Evolutionary conservation across 2,797 vertebrate species (phyloP).

Genomic region (Gila robusta): DNA sequence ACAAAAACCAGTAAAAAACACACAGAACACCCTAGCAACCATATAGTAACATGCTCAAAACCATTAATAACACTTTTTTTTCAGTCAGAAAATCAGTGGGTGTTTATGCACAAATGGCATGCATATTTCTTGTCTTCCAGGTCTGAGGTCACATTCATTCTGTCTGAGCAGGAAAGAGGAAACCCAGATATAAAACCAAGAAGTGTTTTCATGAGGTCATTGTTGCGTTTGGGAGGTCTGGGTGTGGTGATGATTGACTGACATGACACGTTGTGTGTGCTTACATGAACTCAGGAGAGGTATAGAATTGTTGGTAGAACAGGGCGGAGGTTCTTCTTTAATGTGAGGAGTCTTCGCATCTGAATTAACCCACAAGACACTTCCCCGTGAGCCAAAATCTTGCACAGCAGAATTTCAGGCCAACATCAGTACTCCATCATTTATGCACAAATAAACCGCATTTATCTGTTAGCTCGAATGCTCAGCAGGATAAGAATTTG

Average conservation of each 20-base stretch:
- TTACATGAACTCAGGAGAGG: conserved; percentile 27
- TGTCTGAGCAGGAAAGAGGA: conserved; percentile 40
- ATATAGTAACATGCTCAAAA: background rate
- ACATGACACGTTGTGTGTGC: conserved; percentile 23
- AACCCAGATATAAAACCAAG: background rate
- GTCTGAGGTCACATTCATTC: conserved; percentile 29
- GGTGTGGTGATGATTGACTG: conserved; percentile 52
- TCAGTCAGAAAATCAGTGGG: background rate
- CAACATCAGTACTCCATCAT: conserved; percentile 56
- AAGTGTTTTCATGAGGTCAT: conserved; percentile 35
- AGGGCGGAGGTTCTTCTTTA: conserved; percentile 40
- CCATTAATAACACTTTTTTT: background rate
- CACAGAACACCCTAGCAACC: background rate
- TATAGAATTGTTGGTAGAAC: conserved; percentile 5
- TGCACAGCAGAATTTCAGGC: conserved; percentile 38
- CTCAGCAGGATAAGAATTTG: conserved; percentile 10
- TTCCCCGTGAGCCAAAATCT: conserved; percentile 1
- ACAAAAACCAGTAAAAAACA: background rate
- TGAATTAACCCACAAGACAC: conserved; percentile 21
- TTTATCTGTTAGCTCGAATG: conserved; percentile 15
- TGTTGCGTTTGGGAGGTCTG: conserved; percentile 49
- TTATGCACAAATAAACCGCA: conserved; percentile 41
- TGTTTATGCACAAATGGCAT: background rate
- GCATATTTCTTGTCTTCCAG: conserved; percentile 16
- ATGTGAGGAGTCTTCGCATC: background rate